Conservation (phyloP, 2,113 vertebrate genomes). For the Apus apus region DNA sequence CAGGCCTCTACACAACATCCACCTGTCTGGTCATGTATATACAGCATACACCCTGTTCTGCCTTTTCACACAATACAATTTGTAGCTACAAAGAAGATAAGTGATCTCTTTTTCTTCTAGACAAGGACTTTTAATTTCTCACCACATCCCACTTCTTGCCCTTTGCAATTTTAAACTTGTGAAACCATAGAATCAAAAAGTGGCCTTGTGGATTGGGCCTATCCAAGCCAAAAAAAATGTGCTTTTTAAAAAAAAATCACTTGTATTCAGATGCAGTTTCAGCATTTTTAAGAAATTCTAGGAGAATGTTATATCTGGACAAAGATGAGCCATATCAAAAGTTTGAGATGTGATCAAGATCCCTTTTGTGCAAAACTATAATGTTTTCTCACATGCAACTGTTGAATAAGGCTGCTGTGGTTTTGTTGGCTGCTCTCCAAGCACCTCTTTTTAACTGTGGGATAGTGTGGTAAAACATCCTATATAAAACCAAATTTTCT, state of each 20-base stretch:
- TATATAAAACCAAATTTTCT: neutral
- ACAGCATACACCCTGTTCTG: rapidly evolving
- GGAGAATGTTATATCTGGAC: neutral
- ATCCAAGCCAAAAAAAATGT: neutral
- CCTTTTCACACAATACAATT: neutral
- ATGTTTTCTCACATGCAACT: neutral
- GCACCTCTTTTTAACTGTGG: neutral
- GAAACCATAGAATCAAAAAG: neutral
- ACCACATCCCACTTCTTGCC: rapidly evolving
- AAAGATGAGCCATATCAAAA: neutral
- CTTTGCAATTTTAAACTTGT: neutral
- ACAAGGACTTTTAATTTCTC: neutral
- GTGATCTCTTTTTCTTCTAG: neutral
- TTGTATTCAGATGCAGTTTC: neutral
- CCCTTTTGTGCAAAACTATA: neutral
- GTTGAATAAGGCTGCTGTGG: neutral
- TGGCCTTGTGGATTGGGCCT: neutral
- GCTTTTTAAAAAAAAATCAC: no score
- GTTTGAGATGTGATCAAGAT: neutral
- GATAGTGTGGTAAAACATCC: neutral
- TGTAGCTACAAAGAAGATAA: neutral
- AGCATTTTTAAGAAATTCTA: neutral
- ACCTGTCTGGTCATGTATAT: neutral
- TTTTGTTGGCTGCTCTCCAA: neutral
- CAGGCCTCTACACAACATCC: neutral